phyloP scores from a whole-genome alignment of 2,113 vertebrate genomes.

The Carlito syrichta region DNA sequence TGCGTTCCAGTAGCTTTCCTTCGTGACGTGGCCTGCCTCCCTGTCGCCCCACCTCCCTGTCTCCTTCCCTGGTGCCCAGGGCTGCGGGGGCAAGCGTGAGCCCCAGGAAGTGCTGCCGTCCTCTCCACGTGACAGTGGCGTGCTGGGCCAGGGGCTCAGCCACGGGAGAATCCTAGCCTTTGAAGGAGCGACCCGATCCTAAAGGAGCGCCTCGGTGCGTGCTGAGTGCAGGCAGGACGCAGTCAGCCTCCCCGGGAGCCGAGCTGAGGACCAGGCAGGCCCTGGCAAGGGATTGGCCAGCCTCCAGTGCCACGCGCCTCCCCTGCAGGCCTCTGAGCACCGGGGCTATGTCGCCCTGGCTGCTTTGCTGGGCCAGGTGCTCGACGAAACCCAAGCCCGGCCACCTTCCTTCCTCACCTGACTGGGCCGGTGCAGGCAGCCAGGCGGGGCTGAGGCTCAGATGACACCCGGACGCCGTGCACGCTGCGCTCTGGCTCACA shows the following conservation, averaged over 20 bases:
- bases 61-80: too few relatives aligned
- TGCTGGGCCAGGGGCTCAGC: too few relatives aligned
- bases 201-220: not conserved
- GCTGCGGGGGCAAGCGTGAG: too few relatives aligned
- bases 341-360: not conserved
- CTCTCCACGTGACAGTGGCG: not conserved
- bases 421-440: not conserved
- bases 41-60: too few relatives aligned
- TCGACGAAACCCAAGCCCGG: not conserved
- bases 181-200: not conserved
- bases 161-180: not conserved
- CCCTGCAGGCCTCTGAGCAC: not conserved
- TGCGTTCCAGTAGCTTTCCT: conserved; percentile 24
- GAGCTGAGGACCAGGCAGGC: not conserved
- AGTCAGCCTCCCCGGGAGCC: not conserved
- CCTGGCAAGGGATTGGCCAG: too few relatives aligned
- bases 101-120: not conserved
- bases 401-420: not conserved
- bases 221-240: not conserved
- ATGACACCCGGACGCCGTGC: not conserved
- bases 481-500: not conserved
- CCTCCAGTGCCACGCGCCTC: too few relatives aligned
- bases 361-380: not conserved
- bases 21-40: not conserved
- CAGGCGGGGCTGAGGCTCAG: not conserved